Evolutionary conservation across 30 jellyfish, hydroid and myxozoan genomes (phyloP), one percentile per base, ranked within the genome.

Genomic region (Aurelia coerulea): DNA sequence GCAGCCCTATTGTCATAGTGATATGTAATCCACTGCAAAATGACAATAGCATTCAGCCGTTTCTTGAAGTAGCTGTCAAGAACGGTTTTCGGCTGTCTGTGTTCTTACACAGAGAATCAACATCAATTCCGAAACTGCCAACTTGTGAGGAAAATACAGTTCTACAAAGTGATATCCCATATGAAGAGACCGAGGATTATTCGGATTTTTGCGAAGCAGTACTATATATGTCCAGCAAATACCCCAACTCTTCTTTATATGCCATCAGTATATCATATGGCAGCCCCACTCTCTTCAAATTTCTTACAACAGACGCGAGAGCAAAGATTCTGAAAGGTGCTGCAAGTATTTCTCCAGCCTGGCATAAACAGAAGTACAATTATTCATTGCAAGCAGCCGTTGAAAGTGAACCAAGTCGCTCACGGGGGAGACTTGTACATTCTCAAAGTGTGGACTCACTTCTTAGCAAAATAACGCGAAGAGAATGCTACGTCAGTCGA

Each of bases 341-440:
- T 41, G 93, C 88, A 59, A 19, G 80, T 65, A 73, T 84, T 23
- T 84, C 93, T 53, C 93, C 93, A 3, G 88, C 83, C 11, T 84
- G 93, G 93, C 78, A 51, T 5, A 65, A 78, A 75, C 33, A 23
- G 58, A 70, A 35, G 10, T 33, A 49, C 68, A 62, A 74, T 32
- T 62, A 13, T 29, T 13, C 52, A 10, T 42, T 79, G 10, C 62
- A 49, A 37, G 65, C 46, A 17, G 62, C 60, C 8, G 54, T 62
- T 14, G 41, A 49, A 2, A 67, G 16, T 41, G 73, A 72, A 51
- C 51, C 80, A 33, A 39, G 35, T 37, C 68, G 62, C 33, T 23
- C 58, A 10, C 58, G 84, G 18, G 35, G 52, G 7, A 34, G 31
- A 31, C 7, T 83, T 23, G 62, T 37, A 54, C 88, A 77, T 23